Evolutionary conservation across 2,888 invertebrate species (phyloP), one percentile per base, ranked within the genome.

Genomic region (Cabera pusaria): DNA sequence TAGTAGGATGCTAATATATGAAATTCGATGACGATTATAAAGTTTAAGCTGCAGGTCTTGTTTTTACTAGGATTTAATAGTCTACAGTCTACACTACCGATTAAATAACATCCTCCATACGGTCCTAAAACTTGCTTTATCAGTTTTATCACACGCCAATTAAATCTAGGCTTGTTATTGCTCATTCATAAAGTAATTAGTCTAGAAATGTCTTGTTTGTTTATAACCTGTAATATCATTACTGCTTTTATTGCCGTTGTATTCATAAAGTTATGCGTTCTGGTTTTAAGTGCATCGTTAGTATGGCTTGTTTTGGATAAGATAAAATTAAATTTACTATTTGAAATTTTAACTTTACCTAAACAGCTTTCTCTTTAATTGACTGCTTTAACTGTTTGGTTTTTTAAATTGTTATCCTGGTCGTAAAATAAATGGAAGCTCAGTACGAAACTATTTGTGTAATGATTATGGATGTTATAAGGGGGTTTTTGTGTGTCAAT

Each of bases 321-420:
- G 75, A 77, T 77, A 71, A 72, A 52, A 34, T 45, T 43, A 44
- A 64, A 70, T 72, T 72, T 72, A 74, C 64, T 58, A 49, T 56
- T 42, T 32, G 12, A 36, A 42, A 27, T 52, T 56, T 64, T 58
- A 50, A 64, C 58, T 68, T 63, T 66, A 41, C 49, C 16, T 48
- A 69, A 56, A 59, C 61, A 52, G 57, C 71, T 76, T 78, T 76
- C 72, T 61, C 69, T 64, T 70, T 82, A 79, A 82, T 81, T 73
- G 75, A 70, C 76, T 63, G 64, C 66, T 72, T 72, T 64, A 64
- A 52, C 63, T 64, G 63, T 73, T 73, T 65, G 60, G 62, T 61
- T 69, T 59, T 64, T 61, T 54, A 56, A 44, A 63, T 56, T 52
- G 54, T 68, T 71, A 69, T 71, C 68, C 70, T 64, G 58, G 44